Percentiles rank a stretch among this genome's conserved stretches.
Evolutionary conservation across 1,140 invertebrate species (phyloP).

Genomic region (Leptinotarsa lineolata): DNA sequence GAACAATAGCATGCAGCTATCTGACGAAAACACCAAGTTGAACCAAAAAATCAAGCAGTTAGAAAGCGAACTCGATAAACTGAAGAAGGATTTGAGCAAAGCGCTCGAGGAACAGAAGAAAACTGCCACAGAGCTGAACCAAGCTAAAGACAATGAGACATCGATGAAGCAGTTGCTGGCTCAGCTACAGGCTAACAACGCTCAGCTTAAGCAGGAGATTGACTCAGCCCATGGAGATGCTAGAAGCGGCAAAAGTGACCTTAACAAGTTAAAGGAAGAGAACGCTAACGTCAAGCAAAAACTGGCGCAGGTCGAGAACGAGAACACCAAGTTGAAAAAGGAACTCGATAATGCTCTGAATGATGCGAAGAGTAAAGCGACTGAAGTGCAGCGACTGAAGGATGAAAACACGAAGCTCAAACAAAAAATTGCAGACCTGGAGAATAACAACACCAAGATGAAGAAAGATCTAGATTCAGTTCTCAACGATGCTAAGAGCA

Average conservation of each 20-base stretch:
- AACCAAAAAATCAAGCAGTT: constrained; percentile 15
- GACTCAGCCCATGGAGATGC: constrained; percentile 10
- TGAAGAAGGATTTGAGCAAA: background rate
- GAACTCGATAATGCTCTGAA: constrained; percentile 35
- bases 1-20: background rate
- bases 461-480: constrained; percentile 35
- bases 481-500: constrained; percentile 18
- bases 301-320: constrained; percentile 23
- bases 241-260: constrained; percentile 19
- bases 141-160: constrained; percentile 31
- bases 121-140: background rate
- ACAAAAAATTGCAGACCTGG: constrained; percentile 25
- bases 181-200: constrained; percentile 31
- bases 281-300: constrained; percentile 29
- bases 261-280: constrained; percentile 24
- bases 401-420: constrained; percentile 32
- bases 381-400: constrained; percentile 25
- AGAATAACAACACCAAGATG: constrained; percentile 31
- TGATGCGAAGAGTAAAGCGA: constrained; percentile 30
- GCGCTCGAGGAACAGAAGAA: constrained; percentile 16
- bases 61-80: constrained; percentile 5
- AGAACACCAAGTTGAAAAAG: constrained; percentile 30
- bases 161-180: constrained; percentile 31
- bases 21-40: constrained; percentile 19
- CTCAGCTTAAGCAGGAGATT: constrained; percentile 24